A percentile compares a stretch with the other conserved stretches of the same genome.
phyloP scores from a whole-genome alignment of 2,888 invertebrate genomes.

The Aelia acuminata region DNA sequence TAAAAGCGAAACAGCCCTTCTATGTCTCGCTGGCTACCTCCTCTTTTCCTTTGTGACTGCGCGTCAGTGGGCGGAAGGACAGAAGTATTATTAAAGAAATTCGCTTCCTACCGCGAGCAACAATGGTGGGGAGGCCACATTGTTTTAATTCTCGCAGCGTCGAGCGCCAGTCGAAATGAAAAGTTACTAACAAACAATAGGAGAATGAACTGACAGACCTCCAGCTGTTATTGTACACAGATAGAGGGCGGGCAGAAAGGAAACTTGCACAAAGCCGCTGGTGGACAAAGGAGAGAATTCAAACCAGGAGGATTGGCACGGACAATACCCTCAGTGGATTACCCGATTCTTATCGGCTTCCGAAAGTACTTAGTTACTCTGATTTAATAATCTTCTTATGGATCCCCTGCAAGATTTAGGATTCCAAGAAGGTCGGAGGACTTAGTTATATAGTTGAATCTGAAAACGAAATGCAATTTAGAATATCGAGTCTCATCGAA shows the following conservation, averaged over 20 bases:
- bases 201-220: conserved; percentile 46
- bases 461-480: neutral
- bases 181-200: conserved; percentile 42
- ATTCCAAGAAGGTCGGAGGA: neutral
- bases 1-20: neutral
- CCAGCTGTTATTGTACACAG: conserved; percentile 43
- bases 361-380: conserved; percentile 6
- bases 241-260: neutral
- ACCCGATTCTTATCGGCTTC: conserved; percentile 28
- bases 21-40: neutral
- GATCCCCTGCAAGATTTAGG: neutral
- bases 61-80: neutral
- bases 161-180: conserved; percentile 35
- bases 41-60: neutral
- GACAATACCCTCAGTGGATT: conserved; percentile 38
- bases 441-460: neutral
- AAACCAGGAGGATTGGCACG: conserved; percentile 33
- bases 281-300: conserved; percentile 43
- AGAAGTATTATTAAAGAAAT: conserved; percentile 27
- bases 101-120: neutral
- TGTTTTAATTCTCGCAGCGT: conserved; percentile 37
- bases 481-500: too few relatives aligned
- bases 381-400: conserved; percentile 35
- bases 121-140: conserved; percentile 39
- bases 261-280: conserved; percentile 8